Evolutionary conservation across 2,888 invertebrate genomes (phyloP).

Genomic region (Drosophila trichaetosa): DNA sequence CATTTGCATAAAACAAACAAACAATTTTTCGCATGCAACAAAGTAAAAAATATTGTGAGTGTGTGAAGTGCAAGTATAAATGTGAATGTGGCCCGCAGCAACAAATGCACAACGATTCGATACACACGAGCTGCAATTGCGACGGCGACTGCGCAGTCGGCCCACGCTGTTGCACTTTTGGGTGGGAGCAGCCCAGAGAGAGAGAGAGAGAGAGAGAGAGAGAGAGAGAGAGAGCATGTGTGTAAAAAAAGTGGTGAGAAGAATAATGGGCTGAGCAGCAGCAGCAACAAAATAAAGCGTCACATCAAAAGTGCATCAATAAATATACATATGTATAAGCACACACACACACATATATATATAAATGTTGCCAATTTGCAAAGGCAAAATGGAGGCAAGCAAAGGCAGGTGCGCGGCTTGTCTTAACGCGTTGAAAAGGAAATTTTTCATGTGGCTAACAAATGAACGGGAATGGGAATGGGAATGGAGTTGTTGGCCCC

Average conservation of each 20-base stretch:
- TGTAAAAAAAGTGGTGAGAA: slow-evolving; percentile 3
- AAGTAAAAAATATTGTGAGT: slow-evolving; percentile 17
- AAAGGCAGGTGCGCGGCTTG: slow-evolving; percentile 69
- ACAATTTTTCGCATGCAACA: slow-evolving; percentile 52
- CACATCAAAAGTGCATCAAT: slow-evolving; percentile 80
- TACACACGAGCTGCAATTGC: slow-evolving; percentile 46
- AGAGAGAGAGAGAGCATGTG: slow-evolving; percentile 10
- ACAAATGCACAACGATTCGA: slow-evolving; percentile 68
- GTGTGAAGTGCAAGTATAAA: slow-evolving; percentile 37
- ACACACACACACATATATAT: slow-evolving; percentile 34
- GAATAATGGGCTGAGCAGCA: slow-evolving; percentile 31
- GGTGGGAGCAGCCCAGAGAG: slow-evolving; percentile 3
- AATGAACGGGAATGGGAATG: slow-evolving; percentile 46
- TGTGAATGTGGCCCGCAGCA: slow-evolving; percentile 70
- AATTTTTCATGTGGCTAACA: slow-evolving; percentile 74
- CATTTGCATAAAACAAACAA: slow-evolving; percentile 80
- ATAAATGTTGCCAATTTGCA: slow-evolving; percentile 74
- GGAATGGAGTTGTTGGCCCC: slow-evolving; percentile 52
- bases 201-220: slow-evolving; percentile 1
- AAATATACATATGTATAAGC: slow-evolving; percentile 39
- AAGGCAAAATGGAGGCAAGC: slow-evolving; percentile 57
- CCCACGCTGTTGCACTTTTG: slow-evolving; percentile 42
- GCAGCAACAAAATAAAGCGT: slow-evolving; percentile 52
- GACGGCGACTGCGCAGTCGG: slow-evolving; percentile 29
- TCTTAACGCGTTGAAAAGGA: slow-evolving; percentile 72